Evolutionary conservation across 2,888 invertebrate species (phyloP).

Genomic region (Melieria picta): DNA sequence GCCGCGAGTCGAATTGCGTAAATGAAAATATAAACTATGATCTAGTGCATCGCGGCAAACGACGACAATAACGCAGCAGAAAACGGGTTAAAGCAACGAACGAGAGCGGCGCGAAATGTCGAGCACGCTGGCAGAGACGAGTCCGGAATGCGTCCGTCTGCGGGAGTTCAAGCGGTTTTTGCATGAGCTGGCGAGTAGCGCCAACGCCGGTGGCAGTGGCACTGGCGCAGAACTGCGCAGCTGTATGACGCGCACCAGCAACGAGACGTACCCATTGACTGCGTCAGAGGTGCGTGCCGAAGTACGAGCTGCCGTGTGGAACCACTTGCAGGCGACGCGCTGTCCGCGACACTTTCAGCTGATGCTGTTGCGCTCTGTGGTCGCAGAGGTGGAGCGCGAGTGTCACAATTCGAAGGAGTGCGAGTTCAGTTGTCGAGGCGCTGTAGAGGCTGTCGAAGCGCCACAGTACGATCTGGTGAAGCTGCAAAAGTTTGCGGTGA

Average conservation of each 20-base stretch:
- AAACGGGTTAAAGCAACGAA: too few species aligned
- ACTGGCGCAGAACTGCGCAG: slow-evolving; percentile 37
- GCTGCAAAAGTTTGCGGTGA: slow-evolving; percentile 52
- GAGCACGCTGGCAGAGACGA: not conserved
- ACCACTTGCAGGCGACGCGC: slow-evolving; percentile 45
- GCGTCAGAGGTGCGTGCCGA: slow-evolving; percentile 51
- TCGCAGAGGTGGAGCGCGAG: slow-evolving; percentile 42
- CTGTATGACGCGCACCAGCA: slow-evolving; percentile 57
- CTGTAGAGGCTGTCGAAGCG: not conserved
- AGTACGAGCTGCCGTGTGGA: slow-evolving; percentile 52
- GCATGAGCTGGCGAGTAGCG: slow-evolving; percentile 25
- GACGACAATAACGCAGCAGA: too few species aligned
- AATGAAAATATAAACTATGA: too few species aligned
- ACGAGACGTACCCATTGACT: slow-evolving; percentile 55
- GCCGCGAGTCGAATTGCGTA: too few species aligned
- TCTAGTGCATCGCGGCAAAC: too few species aligned
- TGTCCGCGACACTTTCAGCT: slow-evolving; percentile 53
- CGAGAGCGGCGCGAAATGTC: not conserved
- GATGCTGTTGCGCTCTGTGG: slow-evolving; percentile 45
- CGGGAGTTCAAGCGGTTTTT: slow-evolving; percentile 52
- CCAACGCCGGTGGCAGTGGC: slow-evolving; percentile 23
- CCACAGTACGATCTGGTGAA: slow-evolving; percentile 53
- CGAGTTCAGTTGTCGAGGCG: slow-evolving; percentile 31
- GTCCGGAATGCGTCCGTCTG: slow-evolving; percentile 49
- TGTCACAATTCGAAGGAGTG: slow-evolving; percentile 51